Percentiles rank a stretch among this genome's conserved stretches.
phyloP scores from a whole-genome alignment of 2,888 invertebrate genomes.

The Drosophila lacicola region DNA sequence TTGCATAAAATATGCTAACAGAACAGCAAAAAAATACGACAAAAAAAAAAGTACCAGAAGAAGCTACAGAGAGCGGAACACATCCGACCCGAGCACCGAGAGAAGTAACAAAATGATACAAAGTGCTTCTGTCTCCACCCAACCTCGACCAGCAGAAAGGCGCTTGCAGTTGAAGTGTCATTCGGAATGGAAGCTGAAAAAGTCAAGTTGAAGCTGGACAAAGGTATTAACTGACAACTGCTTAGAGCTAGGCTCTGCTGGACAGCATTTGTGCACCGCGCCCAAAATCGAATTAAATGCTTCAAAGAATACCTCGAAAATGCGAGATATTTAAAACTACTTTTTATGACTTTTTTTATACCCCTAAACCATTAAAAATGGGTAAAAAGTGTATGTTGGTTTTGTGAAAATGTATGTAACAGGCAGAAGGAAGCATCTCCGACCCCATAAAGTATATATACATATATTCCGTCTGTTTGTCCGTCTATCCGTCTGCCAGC shows the following conservation, averaged over 20 bases:
- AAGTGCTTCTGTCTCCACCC: conserved; percentile 28
- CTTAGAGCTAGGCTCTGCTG: background rate
- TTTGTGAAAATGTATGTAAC: no score
- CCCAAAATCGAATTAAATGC: background rate
- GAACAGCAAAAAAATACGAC: conserved; percentile 46
- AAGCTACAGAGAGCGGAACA: conserved; percentile 12
- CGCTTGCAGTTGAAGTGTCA: conserved; percentile 33
- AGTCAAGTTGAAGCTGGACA: conserved; percentile 35
- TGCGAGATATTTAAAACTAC: no score
- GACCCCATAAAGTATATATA: no score
- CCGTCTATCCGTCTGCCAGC: no score
- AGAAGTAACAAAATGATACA: conserved; percentile 40
- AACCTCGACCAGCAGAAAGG: conserved; percentile 5
- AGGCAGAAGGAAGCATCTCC: no score
- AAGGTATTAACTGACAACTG: conserved; percentile 43
- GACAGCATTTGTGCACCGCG: background rate
- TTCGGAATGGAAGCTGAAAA: conserved; percentile 13
- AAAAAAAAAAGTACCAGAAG: conserved; percentile 36
- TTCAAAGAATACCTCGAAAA: no score
- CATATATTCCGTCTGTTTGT: no score
- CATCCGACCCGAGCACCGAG: conserved; percentile 1
- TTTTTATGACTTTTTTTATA: no score
- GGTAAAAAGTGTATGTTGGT: no score
- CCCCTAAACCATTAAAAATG: no score
- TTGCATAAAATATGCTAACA: conserved; percentile 83